Evolutionary conservation across 2,797 vertebrate species (phyloP), one percentile per base, ranked within the genome.

Genomic region (Botia almorhae): DNA sequence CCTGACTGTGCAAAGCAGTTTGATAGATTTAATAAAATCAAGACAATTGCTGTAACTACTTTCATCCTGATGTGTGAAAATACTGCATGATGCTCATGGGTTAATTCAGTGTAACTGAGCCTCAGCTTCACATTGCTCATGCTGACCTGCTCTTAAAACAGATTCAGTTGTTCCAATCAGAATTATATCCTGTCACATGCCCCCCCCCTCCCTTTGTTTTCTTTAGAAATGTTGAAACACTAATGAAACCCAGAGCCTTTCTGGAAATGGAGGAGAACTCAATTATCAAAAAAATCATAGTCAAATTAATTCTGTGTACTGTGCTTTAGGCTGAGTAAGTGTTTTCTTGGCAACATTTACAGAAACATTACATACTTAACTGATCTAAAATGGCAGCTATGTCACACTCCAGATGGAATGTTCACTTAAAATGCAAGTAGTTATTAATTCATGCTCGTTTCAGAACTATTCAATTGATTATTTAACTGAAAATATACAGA

Each of bases 121-220:
- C 39, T 76, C 72, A 19, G 63, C 63, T 65, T 13, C 46, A 81
- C 29, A 39, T 75, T 74, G 65, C 51, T 48, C 60, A 50, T 70
- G 29, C n/a, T 7, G 56, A 65, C 19, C 75, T 73, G 69, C 53
- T 29, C 46, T 63, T 58, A 67, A 73, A 73, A 69, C 7, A 14
- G 58, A 16, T 71, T 16, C 36, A 46, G 53, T 56, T 58, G 56
- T 26, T 69, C 69, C 69, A 87, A 86, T 87, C 88, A 85, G 85
- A 88, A 90, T 78, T 85, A 88, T 69, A 89, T 86, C 76, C 81
- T 84, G 89, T 89, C 85, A 91, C 89, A 83, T 90, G 89, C 82
- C 85, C 53, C 48, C 2, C 14, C 85, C 51, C 12, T 13, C 6
- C 11, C 6, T 14, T 14, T 23, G 1, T 19, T 39, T 86, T 86